Evolutionary conservation across 1,140 invertebrate species (phyloP), one percentile per base, ranked within the genome.

Genomic region (Drosophila nebulosa): DNA sequence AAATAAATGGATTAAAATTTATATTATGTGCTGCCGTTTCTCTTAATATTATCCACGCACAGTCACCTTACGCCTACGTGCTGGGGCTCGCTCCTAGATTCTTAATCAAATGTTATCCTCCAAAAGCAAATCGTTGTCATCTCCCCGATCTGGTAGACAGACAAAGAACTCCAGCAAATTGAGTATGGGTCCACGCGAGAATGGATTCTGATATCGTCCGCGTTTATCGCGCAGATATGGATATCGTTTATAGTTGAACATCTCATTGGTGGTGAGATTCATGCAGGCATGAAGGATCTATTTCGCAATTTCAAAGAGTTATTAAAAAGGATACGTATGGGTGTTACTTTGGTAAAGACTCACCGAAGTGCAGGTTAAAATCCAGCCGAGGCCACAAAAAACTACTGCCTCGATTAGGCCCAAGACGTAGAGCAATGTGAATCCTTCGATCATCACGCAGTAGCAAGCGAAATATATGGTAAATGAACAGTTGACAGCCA

Each of bases 261-360:
- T 96, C 92, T 98, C 97, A 90, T 98, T 98, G 14, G 97, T 98
- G 6, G 97, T 98, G 12, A 98, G 92, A 92, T 98, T 98, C 94
- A 97, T 96, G 77, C 96, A 97, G 1, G 96, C 96, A 89, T 97
- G 96, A 6, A 97, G 91, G 30, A 97, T 94, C 96, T 97, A 90
- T 50, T n/a, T n/a, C n/a, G 93, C 0, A 3, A 27, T 4, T 3
- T 14, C 2, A 21, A 3, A 1, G 1, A 14, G 4, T 3, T 14
- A 30, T 93, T 51, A 51, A 70, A 74, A 3, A 32, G 3, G 16
- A n/a, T n/a, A n/a, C n/a, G 4, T 46, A 39, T 1, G 7, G 4
- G 35, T 24, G 9, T 4, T 35, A 5, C 18, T 16, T 9, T 30
- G 4, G 10, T 0, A 18, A 21, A 18, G 9, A 26, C 94, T 95